phyloP scores from a whole-genome alignment of 2,113 vertebrate species.

The Accipiter cooperii region DNA sequence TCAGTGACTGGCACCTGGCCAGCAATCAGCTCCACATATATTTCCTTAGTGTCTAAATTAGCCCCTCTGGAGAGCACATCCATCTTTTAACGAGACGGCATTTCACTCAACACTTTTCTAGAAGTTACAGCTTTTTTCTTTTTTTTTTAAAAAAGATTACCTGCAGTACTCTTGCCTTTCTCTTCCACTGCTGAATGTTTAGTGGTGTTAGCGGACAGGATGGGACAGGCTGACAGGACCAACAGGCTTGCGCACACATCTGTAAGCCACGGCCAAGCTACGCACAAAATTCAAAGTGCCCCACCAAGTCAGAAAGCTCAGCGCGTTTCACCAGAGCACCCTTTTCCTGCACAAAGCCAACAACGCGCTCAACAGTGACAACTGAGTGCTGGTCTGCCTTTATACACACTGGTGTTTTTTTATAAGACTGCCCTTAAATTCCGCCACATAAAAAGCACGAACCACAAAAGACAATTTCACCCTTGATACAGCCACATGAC shows the following conservation, averaged over 20 bases:
- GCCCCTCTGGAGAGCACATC: slow-evolving; percentile 6
- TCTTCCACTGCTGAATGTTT: background rate
- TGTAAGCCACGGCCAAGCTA: background rate
- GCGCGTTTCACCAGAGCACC: background rate
- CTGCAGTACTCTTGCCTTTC: background rate
- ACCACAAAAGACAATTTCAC: background rate
- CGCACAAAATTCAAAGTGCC: background rate
- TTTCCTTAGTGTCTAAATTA: slow-evolving; percentile 48
- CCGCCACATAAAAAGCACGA: background rate
- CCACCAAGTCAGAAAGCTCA: background rate
- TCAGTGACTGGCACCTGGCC: slow-evolving; percentile 6
- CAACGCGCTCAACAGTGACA: background rate
- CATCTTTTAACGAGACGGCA: background rate
- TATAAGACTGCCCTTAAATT: background rate
- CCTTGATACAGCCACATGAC: background rate
- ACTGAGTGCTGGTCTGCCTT: background rate
- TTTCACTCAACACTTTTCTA: background rate
- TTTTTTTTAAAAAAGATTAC: background rate
- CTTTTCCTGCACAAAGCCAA: background rate
- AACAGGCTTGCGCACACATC: background rate
- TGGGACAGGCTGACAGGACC: background rate
- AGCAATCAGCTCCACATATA: background rate
- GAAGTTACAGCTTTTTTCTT: background rate
- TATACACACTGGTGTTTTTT: background rate
- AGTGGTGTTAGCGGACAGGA: background rate